A percentile compares a stretch with the other conserved stretches of the same genome.
phyloP scores from a whole-genome alignment of 2,888 invertebrate species.

The Meteorus colon region DNA sequence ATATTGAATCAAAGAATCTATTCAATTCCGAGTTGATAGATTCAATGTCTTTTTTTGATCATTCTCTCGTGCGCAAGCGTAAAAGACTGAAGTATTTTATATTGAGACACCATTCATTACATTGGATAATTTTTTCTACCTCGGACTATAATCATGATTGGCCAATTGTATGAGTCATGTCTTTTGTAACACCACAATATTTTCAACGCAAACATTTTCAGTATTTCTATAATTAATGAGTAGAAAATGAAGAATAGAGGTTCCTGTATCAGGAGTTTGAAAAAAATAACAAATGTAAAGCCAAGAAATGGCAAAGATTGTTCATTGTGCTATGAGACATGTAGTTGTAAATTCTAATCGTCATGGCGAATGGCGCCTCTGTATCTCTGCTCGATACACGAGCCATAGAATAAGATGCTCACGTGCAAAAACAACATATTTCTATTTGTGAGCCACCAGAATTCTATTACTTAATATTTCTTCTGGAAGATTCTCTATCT shows the following conservation, averaged over 20 bases:
- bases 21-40: not conserved
- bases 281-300: conserved; percentile 18
- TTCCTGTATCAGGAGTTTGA: not conserved
- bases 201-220: conserved; percentile 43
- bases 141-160: conserved; percentile 63
- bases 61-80: not conserved
- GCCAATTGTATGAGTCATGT: conserved; percentile 63
- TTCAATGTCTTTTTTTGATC: not conserved
- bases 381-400: conserved; percentile 20
- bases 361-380: conserved; percentile 8
- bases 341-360: conserved; percentile 27
- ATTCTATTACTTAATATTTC: not conserved
- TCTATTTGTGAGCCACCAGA: not conserved
- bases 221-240: not conserved
- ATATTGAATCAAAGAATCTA: not conserved
- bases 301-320: not conserved
- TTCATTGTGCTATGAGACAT: conserved; percentile 4
- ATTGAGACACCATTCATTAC: no score
- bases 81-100: not conserved
- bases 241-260: not conserved
- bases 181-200: conserved; percentile 66
- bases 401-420: not conserved
- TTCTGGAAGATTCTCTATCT: not conserved
- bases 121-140: conserved; percentile 52
- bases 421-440: not conserved